Evolutionary conservation across 2,797 vertebrate species (phyloP).

Genomic region (Silurus aristotelis): DNA sequence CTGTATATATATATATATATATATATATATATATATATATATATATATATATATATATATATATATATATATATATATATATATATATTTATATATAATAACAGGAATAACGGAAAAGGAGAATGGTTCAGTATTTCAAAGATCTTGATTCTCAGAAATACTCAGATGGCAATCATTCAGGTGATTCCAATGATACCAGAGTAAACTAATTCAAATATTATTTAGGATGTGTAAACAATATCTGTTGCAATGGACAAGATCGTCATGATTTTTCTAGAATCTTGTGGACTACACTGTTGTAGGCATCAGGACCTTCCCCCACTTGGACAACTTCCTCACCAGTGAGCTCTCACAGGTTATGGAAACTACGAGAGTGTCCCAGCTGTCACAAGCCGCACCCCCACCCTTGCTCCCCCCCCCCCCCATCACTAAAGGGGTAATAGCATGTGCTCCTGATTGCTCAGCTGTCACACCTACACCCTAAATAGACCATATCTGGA

Average conservation of each 20-base stretch:
- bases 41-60: no score
- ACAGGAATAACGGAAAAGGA: not conserved
- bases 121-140: not conserved
- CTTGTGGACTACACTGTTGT: constrained; percentile 22
- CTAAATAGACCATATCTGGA: constrained; percentile 78
- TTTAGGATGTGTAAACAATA: not conserved
- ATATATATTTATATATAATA: not conserved
- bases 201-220: not conserved
- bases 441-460: constrained; percentile 74
- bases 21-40: no score
- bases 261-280: constrained; percentile 32
- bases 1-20: no score
- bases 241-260: not conserved
- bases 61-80: no score
- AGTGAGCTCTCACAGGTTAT: constrained; percentile 67
- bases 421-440: constrained; percentile 52
- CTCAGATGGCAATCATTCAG: not conserved
- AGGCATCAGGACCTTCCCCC: constrained; percentile 16
- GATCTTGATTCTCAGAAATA: not conserved
- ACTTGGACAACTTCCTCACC: constrained; percentile 9
- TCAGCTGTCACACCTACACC: constrained; percentile 78
- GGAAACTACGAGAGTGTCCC: constrained; percentile 76
- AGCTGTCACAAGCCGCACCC: constrained; percentile 66
- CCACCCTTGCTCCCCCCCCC: constrained; percentile 40
- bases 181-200: not conserved